Evolutionary conservation across 2,797 vertebrate genomes (phyloP).

Genomic region (Mionectes olivaceus): DNA sequence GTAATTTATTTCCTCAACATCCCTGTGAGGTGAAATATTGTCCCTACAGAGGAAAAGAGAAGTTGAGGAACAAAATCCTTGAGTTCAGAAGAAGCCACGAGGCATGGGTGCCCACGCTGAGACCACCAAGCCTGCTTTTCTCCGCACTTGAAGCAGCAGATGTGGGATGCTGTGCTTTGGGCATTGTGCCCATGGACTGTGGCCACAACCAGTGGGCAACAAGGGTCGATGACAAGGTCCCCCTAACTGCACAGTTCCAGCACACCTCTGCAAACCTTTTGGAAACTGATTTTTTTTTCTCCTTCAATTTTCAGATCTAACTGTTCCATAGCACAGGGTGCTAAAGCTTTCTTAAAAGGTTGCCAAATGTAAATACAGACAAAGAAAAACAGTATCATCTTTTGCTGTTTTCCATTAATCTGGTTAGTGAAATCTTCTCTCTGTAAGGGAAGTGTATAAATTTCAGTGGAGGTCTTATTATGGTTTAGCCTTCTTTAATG

Average conservation of each 20-base stretch:
- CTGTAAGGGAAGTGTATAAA: neutral
- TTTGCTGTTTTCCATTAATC: neutral
- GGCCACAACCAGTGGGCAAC: neutral
- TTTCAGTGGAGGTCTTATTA: neutral
- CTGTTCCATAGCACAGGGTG: neutral
- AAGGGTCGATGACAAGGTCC: neutral
- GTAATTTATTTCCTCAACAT: neutral
- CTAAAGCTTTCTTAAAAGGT: neutral
- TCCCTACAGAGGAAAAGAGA: neutral
- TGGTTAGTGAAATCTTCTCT: neutral
- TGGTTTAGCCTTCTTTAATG: neutral
- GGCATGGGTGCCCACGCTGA: accelerated
- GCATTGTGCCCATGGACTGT: accelerated
- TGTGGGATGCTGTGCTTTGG: neutral
- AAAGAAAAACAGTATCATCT: neutral
- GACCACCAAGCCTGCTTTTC: neutral
- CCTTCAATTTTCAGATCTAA: neutral
- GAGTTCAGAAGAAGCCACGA: neutral
- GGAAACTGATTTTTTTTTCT: neutral
- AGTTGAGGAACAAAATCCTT: neutral
- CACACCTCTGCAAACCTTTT: neutral
- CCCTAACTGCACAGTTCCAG: neutral
- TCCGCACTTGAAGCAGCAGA: neutral
- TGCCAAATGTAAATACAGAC: neutral
- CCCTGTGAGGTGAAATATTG: neutral